phyloP scores from a whole-genome alignment of 2,113 vertebrate genomes.

The Etia nguti region DNA sequence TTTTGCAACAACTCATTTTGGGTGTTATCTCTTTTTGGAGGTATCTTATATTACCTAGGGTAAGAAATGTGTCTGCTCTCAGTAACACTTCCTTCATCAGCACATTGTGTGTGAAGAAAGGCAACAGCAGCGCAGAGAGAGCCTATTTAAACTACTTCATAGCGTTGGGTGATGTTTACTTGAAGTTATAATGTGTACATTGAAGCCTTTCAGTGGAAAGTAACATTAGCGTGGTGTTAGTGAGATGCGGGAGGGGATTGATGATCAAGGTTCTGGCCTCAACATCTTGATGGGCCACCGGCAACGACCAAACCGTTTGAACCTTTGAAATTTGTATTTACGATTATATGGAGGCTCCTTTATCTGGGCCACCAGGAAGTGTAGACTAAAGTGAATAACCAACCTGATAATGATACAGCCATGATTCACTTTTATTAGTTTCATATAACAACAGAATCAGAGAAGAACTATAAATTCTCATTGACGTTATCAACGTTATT shows the following conservation, averaged over 20 bases:
- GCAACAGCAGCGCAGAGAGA: background rate
- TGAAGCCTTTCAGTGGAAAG: background rate
- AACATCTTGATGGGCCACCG: background rate
- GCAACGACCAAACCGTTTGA: background rate
- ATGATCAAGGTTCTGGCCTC: background rate
- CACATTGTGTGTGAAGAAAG: conserved; percentile 41
- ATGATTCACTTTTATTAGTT: conserved; percentile 36
- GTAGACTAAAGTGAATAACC: background rate
- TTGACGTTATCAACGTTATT: background rate
- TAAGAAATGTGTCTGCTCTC: conserved; percentile 14
- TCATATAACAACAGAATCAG: background rate
- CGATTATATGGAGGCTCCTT: background rate
- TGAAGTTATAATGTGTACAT: background rate
- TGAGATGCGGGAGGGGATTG: too few species aligned
- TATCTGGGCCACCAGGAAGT: conserved; percentile 11
- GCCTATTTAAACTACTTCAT: conserved; percentile 4
- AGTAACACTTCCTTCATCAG: conserved; percentile 10
- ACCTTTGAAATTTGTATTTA: conserved; percentile 6
- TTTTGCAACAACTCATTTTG: conserved; percentile 33
- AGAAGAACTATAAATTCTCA: background rate
- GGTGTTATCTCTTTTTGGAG: background rate
- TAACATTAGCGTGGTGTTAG: background rate
- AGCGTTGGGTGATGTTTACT: background rate
- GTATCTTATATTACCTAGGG: conserved; percentile 13
- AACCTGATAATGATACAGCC: background rate